phyloP scores from a whole-genome alignment of 2,797 vertebrate species.

The Amblyopsis hoosieri region DNA sequence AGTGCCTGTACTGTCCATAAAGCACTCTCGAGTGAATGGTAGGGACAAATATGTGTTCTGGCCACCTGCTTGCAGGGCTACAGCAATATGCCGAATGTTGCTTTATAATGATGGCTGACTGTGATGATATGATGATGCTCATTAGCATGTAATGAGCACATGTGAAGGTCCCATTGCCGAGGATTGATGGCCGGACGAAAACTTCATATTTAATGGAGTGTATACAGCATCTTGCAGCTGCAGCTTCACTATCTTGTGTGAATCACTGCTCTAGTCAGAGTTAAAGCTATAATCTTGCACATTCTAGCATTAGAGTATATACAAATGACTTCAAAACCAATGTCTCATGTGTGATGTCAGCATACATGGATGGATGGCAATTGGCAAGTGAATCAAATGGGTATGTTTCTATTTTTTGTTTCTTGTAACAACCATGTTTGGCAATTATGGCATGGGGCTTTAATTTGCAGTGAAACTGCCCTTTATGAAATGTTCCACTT shows the following conservation, averaged over 20 bases:
- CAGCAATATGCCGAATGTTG: slow-evolving; percentile 41
- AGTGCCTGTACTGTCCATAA: slow-evolving; percentile 26
- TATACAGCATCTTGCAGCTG: slow-evolving; percentile 8
- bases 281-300: no score
- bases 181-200: slow-evolving; percentile 30
- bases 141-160: slow-evolving; percentile 38
- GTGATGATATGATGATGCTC: slow-evolving; percentile 49
- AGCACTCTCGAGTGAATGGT: slow-evolving; percentile 15
- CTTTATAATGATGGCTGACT: slow-evolving; percentile 37
- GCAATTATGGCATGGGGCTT: no score
- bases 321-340: no score
- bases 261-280: not conserved
- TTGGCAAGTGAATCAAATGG: no score
- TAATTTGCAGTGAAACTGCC: no score
- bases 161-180: slow-evolving; percentile 11
- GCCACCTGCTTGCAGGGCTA: slow-evolving; percentile 47
- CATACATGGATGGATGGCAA: no score
- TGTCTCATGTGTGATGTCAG: no score
- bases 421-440: no score
- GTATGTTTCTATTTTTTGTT: no score
- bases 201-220: slow-evolving; percentile 31
- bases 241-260: slow-evolving; percentile 15
- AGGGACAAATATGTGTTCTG: slow-evolving; percentile 24
- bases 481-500: no score
- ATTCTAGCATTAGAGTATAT: not conserved